These are phyloP conservation scores for Sycophaga agraensis DNA, from an alignment of 1,140 invertebrate genomes.

Conservation along the genomic window DNA sequence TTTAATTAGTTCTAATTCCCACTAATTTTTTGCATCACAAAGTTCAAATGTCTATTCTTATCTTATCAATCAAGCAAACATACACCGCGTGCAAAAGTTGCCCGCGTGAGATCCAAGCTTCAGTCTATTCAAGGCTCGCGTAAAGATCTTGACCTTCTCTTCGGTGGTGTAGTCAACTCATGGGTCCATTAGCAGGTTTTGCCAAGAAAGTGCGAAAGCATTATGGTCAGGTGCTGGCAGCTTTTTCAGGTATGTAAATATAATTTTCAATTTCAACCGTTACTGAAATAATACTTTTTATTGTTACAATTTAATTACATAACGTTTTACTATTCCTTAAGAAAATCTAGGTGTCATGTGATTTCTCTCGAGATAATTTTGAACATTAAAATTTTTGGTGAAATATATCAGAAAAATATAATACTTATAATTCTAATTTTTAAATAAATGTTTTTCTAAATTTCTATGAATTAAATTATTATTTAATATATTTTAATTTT, in stretches of 20 bases:
- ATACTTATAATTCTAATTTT: no score
- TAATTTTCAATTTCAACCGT: no score
- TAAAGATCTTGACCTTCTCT: neutral
- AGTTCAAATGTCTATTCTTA: neutral
- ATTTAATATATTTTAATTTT: no score
- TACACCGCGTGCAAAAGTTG: neutral
- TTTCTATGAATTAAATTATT: no score
- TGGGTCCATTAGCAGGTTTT: neutral
- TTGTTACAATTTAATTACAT: no score
- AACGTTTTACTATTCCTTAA: no score
- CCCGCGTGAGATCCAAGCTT: neutral
- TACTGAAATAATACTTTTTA: no score
- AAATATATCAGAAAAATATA: no score
- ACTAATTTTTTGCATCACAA: neutral
- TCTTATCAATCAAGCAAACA: slow-evolving; percentile 23
- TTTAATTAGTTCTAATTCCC: neutral
- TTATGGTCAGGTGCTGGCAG: slow-evolving; percentile 10
- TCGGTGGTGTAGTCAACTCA: neutral
- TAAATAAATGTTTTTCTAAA: no score
- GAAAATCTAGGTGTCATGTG: no score
- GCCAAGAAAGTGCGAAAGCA: neutral
- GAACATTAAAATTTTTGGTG: no score
- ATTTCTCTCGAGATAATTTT: no score
- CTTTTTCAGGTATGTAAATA: slow-evolving; percentile 19
- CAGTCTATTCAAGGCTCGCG: neutral